Evolutionary conservation across 92 coral and sea anemone genomes (phyloP), one percentile per base, ranked within the genome.

Genomic region (Palythoa caribaeorum): DNA sequence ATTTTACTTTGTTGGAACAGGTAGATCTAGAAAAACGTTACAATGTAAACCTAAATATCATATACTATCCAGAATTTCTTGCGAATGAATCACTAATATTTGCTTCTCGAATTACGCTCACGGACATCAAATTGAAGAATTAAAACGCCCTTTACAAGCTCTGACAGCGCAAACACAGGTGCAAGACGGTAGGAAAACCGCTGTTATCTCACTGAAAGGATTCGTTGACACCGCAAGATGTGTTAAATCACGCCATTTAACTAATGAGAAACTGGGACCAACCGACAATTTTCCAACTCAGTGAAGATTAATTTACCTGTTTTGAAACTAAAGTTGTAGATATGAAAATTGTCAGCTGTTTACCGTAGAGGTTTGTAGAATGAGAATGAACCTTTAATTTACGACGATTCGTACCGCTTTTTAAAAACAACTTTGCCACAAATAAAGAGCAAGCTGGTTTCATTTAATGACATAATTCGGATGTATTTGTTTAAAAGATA

Each of bases 51-150:
- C 55, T 20, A 60, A 54, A 80, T 37, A 68, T 19, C 3, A 63
- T 6, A 5, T 47, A 65, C 44, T 81, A 81, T 40, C 36, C 66
- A 10, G 71, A 81, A 68, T 35, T 10, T 39, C 60, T 66, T 48
- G 86, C 20, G 47, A 65, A 1, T 38, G n/a, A 21, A 19, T 38
- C n/a, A 39, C 28, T 21, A 81, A 66, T 81, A 69, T 81, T 81
- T 81, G 47, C 71, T 66, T 48, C 86, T 21, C 71, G 60, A 81
- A 48, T 69, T 65, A 81, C 39, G 86, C 59, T 66, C 71, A 47
- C 38, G 10, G 76, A 63, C n/a, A 63, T 63, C 70, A 63, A n/a
- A 63, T 21, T 63, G 9, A 63, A 39, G 38, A 44, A 81, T 65
- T 44, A 57, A 53, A 52, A 50, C 19, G n/a, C 38, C 7, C 17